Conservation (phyloP, 2,888 invertebrate species). For the Melieria picta region DNA sequence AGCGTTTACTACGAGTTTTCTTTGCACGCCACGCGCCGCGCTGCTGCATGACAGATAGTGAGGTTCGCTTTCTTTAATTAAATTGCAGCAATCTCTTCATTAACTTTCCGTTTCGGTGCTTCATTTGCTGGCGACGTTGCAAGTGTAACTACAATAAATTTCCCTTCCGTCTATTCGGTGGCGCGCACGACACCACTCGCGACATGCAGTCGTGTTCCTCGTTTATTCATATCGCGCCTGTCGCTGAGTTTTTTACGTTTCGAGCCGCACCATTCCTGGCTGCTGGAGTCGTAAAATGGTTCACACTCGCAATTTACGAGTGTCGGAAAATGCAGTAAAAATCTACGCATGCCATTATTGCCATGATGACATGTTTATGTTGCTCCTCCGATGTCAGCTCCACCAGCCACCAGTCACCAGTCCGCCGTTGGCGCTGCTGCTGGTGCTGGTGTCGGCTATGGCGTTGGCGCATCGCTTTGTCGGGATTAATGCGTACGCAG, state of each 20-base stretch:
- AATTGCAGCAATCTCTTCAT: conserved; percentile 14
- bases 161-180: background rate
- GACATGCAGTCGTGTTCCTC: background rate
- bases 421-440: background rate
- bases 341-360: conserved; percentile 53
- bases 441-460: background rate
- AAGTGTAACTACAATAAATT: background rate
- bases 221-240: background rate
- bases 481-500: too few relatives aligned
- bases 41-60: too few relatives aligned
- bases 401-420: background rate
- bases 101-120: background rate
- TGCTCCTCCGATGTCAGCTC: background rate
- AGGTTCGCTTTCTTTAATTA: conserved; percentile 15
- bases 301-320: too few relatives aligned
- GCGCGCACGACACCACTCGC: background rate
- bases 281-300: too few relatives aligned
- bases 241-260: background rate
- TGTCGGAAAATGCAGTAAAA: conserved; percentile 43
- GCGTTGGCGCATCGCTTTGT: too few relatives aligned
- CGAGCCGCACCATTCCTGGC: background rate
- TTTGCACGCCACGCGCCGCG: too few relatives aligned
- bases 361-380: conserved; percentile 38
- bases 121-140: background rate
- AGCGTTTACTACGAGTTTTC: too few relatives aligned